These are phyloP conservation scores for Trachurus trachurus DNA, from an alignment of 2,797 vertebrate species.

Conservation along the genomic window DNA sequence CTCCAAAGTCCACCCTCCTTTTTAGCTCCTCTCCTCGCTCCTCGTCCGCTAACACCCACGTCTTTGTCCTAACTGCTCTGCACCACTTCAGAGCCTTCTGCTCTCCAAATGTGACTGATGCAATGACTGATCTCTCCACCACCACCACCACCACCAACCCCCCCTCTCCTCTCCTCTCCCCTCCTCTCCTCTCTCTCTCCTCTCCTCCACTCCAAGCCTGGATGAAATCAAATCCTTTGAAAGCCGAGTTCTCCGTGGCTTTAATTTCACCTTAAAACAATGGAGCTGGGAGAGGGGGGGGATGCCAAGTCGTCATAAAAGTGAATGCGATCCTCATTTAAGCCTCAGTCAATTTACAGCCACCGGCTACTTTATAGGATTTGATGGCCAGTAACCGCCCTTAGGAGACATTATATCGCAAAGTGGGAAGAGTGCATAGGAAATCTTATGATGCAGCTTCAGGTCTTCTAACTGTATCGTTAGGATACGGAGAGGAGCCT, in stretches of 20 bases:
- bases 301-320: slow-evolving; percentile 46
- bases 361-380: slow-evolving; percentile 45
- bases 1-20: slow-evolving; percentile 54
- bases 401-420: slow-evolving; percentile 45
- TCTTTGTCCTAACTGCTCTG: slow-evolving; percentile 31
- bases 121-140: slow-evolving; percentile 10
- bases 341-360: slow-evolving; percentile 52
- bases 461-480: slow-evolving; percentile 30
- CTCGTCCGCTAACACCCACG: slow-evolving; percentile 25
- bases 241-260: slow-evolving; percentile 37
- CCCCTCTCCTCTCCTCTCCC: too few species aligned
- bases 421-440: slow-evolving; percentile 52
- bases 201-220: neutral
- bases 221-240: slow-evolving; percentile 61
- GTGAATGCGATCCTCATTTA: slow-evolving; percentile 55
- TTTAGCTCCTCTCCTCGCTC: slow-evolving; percentile 41
- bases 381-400: slow-evolving; percentile 51
- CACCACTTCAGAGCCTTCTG: slow-evolving; percentile 22
- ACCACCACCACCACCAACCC: neutral
- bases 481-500: slow-evolving; percentile 27
- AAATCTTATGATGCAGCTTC: slow-evolving; percentile 42
- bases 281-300: neutral
- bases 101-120: slow-evolving; percentile 27
- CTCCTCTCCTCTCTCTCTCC: too few species aligned
- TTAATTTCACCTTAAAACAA: slow-evolving; percentile 63